Evolutionary conservation across 2,888 invertebrate genomes (phyloP).

Genomic region (Aromia moschata): DNA sequence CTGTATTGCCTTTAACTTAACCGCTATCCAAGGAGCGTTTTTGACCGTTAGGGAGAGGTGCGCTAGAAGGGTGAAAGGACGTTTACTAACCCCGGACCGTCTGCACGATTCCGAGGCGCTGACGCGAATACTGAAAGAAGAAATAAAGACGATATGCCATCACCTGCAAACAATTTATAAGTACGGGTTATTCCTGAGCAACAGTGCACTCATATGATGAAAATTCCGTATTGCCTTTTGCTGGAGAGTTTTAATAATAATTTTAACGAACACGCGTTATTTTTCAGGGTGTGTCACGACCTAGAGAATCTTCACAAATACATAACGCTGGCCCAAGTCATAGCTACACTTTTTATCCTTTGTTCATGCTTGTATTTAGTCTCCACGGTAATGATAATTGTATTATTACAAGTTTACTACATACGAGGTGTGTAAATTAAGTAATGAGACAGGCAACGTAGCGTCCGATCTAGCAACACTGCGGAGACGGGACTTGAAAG

Average conservation of each 20-base stretch:
- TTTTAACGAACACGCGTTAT: neutral
- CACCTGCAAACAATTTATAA: conserved; percentile 53
- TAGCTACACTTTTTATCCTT: conserved; percentile 55
- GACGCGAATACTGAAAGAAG: conserved; percentile 42
- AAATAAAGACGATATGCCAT: conserved; percentile 51
- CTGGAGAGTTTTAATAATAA: too few relatives aligned
- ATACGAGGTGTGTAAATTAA: too few relatives aligned
- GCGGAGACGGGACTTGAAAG: too few relatives aligned
- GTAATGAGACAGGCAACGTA: too few relatives aligned
- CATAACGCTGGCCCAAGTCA: conserved; percentile 54
- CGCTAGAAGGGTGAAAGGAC: conserved; percentile 17
- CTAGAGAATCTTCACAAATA: conserved; percentile 53
- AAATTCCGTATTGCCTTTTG: too few relatives aligned
- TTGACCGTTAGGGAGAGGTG: conserved; percentile 44
- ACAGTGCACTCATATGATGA: too few relatives aligned
- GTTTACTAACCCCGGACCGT: neutral
- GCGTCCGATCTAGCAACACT: too few relatives aligned
- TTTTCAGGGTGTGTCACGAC: conserved; percentile 50
- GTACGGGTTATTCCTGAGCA: too few relatives aligned
- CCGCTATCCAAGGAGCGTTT: conserved; percentile 56
- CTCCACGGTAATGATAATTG: conserved; percentile 53
- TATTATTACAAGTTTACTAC: too few relatives aligned
- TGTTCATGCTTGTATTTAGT: conserved; percentile 58
- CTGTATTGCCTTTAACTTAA: conserved; percentile 52
- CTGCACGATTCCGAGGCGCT: conserved; percentile 32